Conservation (phyloP, 2,888 invertebrate genomes). For the Aromia moschata region DNA sequence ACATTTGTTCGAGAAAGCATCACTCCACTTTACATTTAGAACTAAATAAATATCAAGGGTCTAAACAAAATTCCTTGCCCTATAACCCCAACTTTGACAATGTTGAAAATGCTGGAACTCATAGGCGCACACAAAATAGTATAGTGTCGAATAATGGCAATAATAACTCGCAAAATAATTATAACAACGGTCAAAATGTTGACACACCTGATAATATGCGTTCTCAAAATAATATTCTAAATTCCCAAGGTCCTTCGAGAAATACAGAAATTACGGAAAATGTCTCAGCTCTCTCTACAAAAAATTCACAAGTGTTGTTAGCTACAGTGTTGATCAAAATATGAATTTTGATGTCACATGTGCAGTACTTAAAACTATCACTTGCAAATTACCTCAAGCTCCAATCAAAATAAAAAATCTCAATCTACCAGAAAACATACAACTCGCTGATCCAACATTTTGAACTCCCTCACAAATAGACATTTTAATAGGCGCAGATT, state of each 20-base stretch:
- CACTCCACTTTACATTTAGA: constrained; percentile 43
- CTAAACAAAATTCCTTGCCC: not conserved
- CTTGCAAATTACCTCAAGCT: constrained; percentile 25
- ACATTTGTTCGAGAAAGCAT: constrained; percentile 65
- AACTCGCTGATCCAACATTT: constrained; percentile 27
- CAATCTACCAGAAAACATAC: constrained; percentile 18
- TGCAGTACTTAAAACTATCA: constrained; percentile 27
- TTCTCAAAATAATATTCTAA: not conserved
- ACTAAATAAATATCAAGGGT: too few relatives aligned
- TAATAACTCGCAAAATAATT: constrained; percentile 1
- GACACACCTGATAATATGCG: not conserved
- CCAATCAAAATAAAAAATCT: constrained; percentile 13
- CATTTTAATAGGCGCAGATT: constrained; percentile 28
- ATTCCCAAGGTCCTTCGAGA: not conserved
- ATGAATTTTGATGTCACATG: constrained; percentile 22
- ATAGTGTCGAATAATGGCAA: constrained; percentile 2
- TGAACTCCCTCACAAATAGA: constrained; percentile 28
- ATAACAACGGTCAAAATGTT: not conserved
- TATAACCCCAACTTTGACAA: too few relatives aligned
- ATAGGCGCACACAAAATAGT: too few relatives aligned
- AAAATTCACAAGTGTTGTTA: not conserved
- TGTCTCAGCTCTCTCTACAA: not conserved
- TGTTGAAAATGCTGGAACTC: constrained; percentile 9
- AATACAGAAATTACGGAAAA: not conserved
- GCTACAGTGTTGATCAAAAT: constrained; percentile 1